Evolutionary conservation across 1,140 invertebrate genomes (phyloP).

Genomic region (Amyelois transitella): DNA sequence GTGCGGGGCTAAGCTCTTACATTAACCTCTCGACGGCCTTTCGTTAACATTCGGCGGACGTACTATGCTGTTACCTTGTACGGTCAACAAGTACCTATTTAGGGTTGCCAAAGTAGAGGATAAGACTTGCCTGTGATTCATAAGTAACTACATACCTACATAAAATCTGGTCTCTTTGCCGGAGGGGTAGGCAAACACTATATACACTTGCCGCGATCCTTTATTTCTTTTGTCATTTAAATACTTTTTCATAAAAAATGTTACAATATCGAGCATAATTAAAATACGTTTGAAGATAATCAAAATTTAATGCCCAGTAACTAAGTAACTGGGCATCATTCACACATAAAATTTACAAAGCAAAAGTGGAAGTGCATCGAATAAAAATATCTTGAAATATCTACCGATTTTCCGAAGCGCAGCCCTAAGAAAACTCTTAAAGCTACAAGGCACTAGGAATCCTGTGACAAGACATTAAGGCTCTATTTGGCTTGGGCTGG

Average conservation of each 20-base stretch:
- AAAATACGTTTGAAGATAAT: no score
- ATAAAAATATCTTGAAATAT: not conserved
- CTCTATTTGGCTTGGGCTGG: slow-evolving; percentile 25
- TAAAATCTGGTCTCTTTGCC: no score
- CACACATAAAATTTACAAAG: no score
- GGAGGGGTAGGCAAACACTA: no score
- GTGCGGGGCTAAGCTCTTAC: slow-evolving; percentile 47
- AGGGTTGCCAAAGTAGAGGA: slow-evolving; percentile 20
- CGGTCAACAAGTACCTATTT: slow-evolving; percentile 41
- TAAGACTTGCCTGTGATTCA: not conserved
- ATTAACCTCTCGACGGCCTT: slow-evolving; percentile 52
- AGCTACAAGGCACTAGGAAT: slow-evolving; percentile 25
- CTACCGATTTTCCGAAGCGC: not conserved
- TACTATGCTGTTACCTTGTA: slow-evolving; percentile 23
- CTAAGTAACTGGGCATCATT: no score
- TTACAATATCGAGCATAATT: no score
- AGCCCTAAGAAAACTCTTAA: slow-evolving; percentile 32
- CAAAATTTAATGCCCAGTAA: no score
- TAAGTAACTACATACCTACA: no score
- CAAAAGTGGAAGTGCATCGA: no score
- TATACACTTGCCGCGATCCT: no score
- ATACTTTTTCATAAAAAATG: no score
- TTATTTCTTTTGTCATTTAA: no score
- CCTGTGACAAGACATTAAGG: slow-evolving; percentile 26
- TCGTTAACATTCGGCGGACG: slow-evolving; percentile 49